Conservation (phyloP, 1,140 invertebrate species). For the Sitophilus oryzae region DNA sequence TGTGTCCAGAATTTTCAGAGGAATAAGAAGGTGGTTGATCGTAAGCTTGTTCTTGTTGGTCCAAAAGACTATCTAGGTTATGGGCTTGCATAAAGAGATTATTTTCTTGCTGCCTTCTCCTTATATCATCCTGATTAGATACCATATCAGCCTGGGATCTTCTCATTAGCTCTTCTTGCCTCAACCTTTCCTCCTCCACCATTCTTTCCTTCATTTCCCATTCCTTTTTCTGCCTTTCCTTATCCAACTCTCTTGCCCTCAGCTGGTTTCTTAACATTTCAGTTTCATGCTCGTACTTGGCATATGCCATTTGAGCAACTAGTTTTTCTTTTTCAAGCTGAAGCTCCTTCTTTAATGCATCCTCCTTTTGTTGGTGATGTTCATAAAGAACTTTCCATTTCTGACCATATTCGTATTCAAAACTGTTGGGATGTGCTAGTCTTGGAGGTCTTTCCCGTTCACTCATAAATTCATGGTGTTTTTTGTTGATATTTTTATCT, state of each 20-base stretch:
- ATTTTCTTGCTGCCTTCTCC: conserved; percentile 42
- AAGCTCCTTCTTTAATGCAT: conserved; percentile 87
- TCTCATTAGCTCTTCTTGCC: conserved; percentile 47
- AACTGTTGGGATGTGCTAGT: conserved; percentile 81
- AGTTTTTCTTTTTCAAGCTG: conserved; percentile 84
- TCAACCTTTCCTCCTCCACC: conserved; percentile 71
- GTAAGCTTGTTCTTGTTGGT: conserved; percentile 39
- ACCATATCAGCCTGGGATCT: conserved; percentile 39
- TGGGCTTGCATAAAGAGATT: conserved; percentile 43
- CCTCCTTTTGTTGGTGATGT: conserved; percentile 84
- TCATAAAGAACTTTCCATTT: conserved; percentile 95
- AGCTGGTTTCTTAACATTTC: conserved; percentile 82
- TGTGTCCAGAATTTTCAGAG: not conserved
- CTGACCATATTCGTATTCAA: conserved; percentile 93
- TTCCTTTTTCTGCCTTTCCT: conserved; percentile 78
- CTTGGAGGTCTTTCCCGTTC: conserved; percentile 80
- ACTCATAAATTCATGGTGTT: conserved; percentile 75
- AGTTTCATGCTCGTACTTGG: conserved; percentile 86
- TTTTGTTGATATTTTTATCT: conserved; percentile 83
- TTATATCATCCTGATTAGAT: conserved; percentile 41
- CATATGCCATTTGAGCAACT: conserved; percentile 92
- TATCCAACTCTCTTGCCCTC: conserved; percentile 77
- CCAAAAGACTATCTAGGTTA: conserved; percentile 40
- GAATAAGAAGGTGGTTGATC: conserved; percentile 21
- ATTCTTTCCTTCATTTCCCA: conserved; percentile 83